Conservation (phyloP, 1,140 invertebrate species). For the Brachionus angularis region DNA sequence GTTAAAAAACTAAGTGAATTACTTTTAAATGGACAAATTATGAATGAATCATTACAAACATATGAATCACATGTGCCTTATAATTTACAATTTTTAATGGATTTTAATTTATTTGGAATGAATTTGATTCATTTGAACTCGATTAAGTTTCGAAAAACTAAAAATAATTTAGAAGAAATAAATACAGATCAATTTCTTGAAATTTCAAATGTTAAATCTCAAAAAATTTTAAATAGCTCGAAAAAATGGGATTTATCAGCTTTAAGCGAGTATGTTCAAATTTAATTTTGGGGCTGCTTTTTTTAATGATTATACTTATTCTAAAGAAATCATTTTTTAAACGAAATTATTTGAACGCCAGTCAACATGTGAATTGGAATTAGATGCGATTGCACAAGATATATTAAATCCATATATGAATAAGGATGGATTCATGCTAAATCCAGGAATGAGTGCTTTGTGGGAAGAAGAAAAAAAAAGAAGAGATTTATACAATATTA, state of each 20-base stretch:
- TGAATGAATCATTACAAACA: conserved; percentile 77
- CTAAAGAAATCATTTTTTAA: conserved; percentile 51
- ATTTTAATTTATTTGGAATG: conserved; percentile 96
- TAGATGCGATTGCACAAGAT: conserved; percentile 72
- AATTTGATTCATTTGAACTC: conserved; percentile 73
- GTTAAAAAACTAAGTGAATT: conserved; percentile 65
- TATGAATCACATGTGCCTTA: conserved; percentile 92
- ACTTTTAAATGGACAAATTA: conserved; percentile 70
- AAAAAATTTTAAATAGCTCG: not conserved
- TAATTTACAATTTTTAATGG: conserved; percentile 83
- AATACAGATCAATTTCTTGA: not conserved
- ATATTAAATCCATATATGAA: conserved; percentile 63
- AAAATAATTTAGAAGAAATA: not conserved
- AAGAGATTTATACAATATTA: conserved; percentile 52
- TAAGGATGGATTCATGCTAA: conserved; percentile 55
- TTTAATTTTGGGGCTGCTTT: conserved; percentile 43
- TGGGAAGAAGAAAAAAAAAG: conserved; percentile 85
- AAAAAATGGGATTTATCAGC: not conserved
- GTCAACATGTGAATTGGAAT: conserved; percentile 63
- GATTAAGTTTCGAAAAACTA: conserved; percentile 64
- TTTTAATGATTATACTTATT: not conserved
- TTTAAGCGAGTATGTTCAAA: not conserved
- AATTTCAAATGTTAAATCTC: not conserved
- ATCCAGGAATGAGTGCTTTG: conserved; percentile 82
- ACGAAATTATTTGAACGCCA: conserved; percentile 47